Base-by-base conservation (phyloP, 2,113 vertebrate genomes). In the Chionodraco myersi region DNA sequence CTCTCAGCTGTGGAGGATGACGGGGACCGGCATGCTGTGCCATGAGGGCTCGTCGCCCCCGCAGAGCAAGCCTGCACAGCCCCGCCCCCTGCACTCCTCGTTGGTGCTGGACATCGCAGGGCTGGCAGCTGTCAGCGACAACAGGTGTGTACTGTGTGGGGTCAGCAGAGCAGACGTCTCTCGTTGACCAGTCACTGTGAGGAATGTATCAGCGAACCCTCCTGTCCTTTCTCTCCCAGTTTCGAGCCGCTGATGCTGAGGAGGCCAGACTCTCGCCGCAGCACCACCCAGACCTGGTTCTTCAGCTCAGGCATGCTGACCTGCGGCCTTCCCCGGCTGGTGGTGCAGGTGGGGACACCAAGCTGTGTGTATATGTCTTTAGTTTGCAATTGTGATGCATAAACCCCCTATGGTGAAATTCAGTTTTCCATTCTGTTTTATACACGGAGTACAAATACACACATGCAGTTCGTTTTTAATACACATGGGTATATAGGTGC, bases 1-100 rank as follows among this genome's bases (percentile, higher is more conserved):
- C 2, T 99, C 98, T 21, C 98, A 99, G 91, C 94, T 99, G 36
- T 99, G 98, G 98, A 94, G 97, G 71, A 97, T 99, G 96, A 98
- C 88, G 0, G 96, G 94, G 0, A 82, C 88, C 0, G 98, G 98
- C 51, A 96, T 97, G 96, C 92, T 99, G 23, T 98, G 97, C 85
- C 98, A 99, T 0, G 98, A 99, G 84, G 98, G 98, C 30, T 99
- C 98, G 0, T 97, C 97, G 0, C 97, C 97, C 7, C 98, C 98
- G 2, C 97, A 98, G 80, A 98, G 94, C 41, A 98, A 96, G 75
- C 94, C 96, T 0, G 89, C 94, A 1, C 95, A 96, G 44, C 91
- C 96, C 2, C 95, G 95, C 0, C 94, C 96, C 0, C 75, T 93
- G 0, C 96, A 97, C 80, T 97, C 96, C 0, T 96, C 95, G 0